These are phyloP conservation scores for Cetoscarus ocellatus DNA, from an alignment of 2,797 vertebrate species.

Conservation along the genomic window DNA sequence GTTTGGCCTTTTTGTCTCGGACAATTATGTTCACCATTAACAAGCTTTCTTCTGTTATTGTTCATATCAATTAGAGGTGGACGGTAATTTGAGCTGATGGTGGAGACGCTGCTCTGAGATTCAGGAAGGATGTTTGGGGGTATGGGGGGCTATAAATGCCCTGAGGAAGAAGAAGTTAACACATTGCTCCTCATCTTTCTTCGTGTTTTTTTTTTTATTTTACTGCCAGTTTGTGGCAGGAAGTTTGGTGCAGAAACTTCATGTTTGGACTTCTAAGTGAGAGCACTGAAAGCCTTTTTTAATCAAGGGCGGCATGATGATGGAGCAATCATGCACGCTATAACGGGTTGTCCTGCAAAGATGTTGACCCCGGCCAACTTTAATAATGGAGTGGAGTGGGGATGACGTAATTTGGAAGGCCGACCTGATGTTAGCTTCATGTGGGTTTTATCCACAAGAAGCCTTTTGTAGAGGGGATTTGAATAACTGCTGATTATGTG, in stretches of 20 bases:
- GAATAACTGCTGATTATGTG: no score
- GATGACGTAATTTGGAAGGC: no score
- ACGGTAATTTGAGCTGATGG: conserved; percentile 89
- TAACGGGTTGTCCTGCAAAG: no score
- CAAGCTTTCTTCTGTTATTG: conserved; percentile 89
- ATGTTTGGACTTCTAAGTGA: no score
- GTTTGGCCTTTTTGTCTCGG: conserved; percentile 75
- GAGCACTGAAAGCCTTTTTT: no score
- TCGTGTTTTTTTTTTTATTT: conserved; percentile 1
- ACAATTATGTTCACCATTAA: conserved; percentile 86
- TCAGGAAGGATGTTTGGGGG: conserved; percentile 67
- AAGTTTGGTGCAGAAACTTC: not conserved
- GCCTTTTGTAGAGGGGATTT: no score
- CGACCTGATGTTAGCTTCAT: no score
- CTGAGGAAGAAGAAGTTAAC: conserved; percentile 18
- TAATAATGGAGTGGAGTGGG: no score
- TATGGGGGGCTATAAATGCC: conserved; percentile 41
- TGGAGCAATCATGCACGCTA: no score
- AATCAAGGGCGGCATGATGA: no score
- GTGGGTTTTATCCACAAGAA: no score
- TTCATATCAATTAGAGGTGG: conserved; percentile 89
- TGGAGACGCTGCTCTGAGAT: conserved; percentile 85
- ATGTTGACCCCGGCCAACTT: no score
- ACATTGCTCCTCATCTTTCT: not conserved
- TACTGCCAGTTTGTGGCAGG: conserved; percentile 2